Evolutionary conservation across 2,888 invertebrate genomes (phyloP).

Genomic region (Lottia gigantea): DNA sequence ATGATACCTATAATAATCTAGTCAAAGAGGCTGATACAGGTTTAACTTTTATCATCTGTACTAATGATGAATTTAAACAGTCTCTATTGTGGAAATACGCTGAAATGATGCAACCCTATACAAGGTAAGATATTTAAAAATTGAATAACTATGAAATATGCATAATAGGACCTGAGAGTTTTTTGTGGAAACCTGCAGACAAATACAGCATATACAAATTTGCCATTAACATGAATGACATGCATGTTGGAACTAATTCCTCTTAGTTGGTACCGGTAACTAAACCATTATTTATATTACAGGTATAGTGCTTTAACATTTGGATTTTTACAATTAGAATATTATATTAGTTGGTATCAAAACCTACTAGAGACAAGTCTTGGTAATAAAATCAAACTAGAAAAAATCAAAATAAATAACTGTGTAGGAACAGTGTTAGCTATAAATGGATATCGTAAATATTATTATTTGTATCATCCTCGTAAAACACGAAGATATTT

Average conservation of each 20-base stretch:
- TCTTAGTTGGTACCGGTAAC: no score
- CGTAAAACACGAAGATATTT: constrained; percentile 50
- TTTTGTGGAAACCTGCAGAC: no score
- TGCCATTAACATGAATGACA: no score
- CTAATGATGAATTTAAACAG: constrained; percentile 88
- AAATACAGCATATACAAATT: no score
- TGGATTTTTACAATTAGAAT: constrained; percentile 91
- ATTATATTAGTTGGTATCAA: constrained; percentile 93
- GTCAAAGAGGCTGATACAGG: constrained; percentile 93
- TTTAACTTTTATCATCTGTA: constrained; percentile 89
- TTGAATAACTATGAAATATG: no score
- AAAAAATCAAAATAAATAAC: constrained; percentile 85
- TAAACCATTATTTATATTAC: constrained; percentile 54
- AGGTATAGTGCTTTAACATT: constrained; percentile 97
- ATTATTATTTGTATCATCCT: constrained; percentile 96
- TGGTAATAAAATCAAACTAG: constrained; percentile 81
- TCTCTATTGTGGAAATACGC: constrained; percentile 91
- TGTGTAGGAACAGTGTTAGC: constrained; percentile 93
- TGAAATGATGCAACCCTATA: constrained; percentile 93
- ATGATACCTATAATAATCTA: constrained; percentile 94
- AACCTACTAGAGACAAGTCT: constrained; percentile 81
- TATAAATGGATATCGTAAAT: constrained; percentile 94
- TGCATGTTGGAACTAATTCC: no score
- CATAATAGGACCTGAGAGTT: no score
- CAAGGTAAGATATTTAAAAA: constrained; percentile 90